Conservation (phyloP, 1,140 invertebrate genomes). For the Tetraneura akinire region DNA sequence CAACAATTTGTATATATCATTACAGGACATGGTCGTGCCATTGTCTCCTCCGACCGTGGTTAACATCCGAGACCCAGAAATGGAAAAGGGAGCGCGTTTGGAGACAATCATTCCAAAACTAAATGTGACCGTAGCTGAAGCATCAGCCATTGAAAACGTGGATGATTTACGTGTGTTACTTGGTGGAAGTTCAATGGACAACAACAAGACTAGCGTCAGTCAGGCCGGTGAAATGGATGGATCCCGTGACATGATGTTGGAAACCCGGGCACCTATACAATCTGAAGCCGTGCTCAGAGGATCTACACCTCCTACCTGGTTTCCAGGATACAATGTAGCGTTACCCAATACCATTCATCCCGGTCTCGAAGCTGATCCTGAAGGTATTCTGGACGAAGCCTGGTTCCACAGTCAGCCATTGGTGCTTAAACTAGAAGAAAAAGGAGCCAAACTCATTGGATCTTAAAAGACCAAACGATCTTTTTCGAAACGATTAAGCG, state of each 20-base stretch:
- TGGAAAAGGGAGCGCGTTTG: slow-evolving; percentile 17
- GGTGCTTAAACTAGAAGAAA: slow-evolving; percentile 12
- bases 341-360: slow-evolving; percentile 13
- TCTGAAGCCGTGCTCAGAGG: slow-evolving; percentile 23
- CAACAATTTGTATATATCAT: neutral
- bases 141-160: neutral
- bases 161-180: slow-evolving; percentile 25
- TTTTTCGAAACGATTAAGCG: too few species aligned
- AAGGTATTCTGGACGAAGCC: neutral
- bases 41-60: slow-evolving; percentile 11
- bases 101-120: neutral
- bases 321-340: slow-evolving; percentile 36
- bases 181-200: neutral
- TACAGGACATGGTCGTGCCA: slow-evolving; percentile 22
- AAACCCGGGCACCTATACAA: neutral
- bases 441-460: slow-evolving; percentile 39
- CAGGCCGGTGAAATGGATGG: neutral
- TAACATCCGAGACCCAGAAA: neutral
- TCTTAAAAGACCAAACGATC: neutral
- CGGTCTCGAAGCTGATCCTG: neutral
- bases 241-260: neutral
- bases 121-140: neutral
- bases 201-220: neutral
- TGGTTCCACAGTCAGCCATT: slow-evolving; percentile 42
- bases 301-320: slow-evolving; percentile 25